Conservation (phyloP, 2,888 invertebrate species). For the Macrosoma leucophasiata region DNA sequence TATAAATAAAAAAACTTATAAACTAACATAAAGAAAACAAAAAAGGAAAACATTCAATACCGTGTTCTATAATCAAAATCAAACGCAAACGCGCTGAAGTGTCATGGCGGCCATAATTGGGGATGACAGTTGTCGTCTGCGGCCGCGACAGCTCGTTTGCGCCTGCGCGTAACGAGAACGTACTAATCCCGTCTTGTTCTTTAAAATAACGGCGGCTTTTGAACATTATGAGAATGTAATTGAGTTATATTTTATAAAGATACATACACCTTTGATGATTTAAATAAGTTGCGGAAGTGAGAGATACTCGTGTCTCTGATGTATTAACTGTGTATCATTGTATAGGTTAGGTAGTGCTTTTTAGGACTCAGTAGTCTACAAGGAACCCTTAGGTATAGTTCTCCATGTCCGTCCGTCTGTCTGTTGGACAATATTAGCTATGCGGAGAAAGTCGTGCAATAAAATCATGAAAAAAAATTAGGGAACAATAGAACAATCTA, state of each 20-base stretch:
- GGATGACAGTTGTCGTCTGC: slow-evolving; percentile 60
- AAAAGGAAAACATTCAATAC: slow-evolving; percentile 36
- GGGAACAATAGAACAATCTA: no score
- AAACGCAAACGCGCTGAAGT: slow-evolving; percentile 63
- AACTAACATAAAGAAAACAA: slow-evolving; percentile 21
- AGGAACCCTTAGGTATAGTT: no score
- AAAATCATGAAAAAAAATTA: no score
- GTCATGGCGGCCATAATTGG: slow-evolving; percentile 67
- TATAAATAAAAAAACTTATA: no score
- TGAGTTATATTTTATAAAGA: slow-evolving; percentile 11
- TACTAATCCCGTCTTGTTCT: slow-evolving; percentile 50
- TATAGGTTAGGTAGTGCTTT: slow-evolving; percentile 9
- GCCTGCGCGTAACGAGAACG: slow-evolving; percentile 55
- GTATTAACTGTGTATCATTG: background rate
- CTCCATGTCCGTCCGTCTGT: no score
- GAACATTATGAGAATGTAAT: slow-evolving; percentile 47
- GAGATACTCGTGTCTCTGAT: background rate
- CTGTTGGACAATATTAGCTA: no score
- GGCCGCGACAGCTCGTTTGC: slow-evolving; percentile 52
- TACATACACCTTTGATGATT: no score
- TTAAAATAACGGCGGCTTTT: slow-evolving; percentile 47
- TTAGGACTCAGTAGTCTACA: no score
- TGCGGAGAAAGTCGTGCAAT: no score
- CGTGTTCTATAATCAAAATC: slow-evolving; percentile 63
- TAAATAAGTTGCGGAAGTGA: background rate